These are phyloP conservation scores for Lacerta agilis DNA, from an alignment of 2,797 vertebrate species.

Conservation along the genomic window DNA sequence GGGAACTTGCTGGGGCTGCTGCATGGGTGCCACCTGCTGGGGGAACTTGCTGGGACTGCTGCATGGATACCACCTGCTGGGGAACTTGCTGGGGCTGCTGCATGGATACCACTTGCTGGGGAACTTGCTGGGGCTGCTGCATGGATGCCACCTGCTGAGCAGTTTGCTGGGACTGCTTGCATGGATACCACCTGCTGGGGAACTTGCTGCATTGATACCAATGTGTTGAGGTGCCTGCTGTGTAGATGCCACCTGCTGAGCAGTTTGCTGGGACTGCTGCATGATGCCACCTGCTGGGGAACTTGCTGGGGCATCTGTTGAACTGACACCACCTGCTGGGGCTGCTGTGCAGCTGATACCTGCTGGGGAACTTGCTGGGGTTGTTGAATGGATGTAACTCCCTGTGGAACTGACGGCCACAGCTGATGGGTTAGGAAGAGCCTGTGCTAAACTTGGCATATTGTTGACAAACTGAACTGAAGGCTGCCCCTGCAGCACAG, in stretches of 20 bases:
- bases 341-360: conserved; percentile 5
- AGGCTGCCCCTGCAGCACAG: conserved; percentile 46
- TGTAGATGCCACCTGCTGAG: not conserved
- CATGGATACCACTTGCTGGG: conserved; percentile 71
- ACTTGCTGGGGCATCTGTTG: conserved; percentile 64
- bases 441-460: conserved; percentile 23
- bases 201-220: not conserved
- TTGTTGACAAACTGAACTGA: conserved; percentile 46
- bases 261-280: conserved; percentile 4
- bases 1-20: conserved; percentile 35
- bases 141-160: conserved; percentile 27
- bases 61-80: conserved; percentile 27
- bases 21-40: conserved; percentile 63
- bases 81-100: conserved; percentile 43
- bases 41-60: conserved; percentile 66
- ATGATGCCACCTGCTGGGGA: conserved; percentile 40
- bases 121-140: conserved; percentile 59
- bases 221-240: no score
- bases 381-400: conserved; percentile 26
- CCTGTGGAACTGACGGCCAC: conserved; percentile 58
- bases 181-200: conserved; percentile 38
- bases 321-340: conserved; percentile 20
- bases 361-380: conserved; percentile 49
- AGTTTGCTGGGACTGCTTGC: conserved; percentile 48
- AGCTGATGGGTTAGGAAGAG: conserved; percentile 25